These are phyloP conservation scores for Tetraneura akinire DNA, from an alignment of 1,140 invertebrate genomes.

Conservation along the genomic window DNA sequence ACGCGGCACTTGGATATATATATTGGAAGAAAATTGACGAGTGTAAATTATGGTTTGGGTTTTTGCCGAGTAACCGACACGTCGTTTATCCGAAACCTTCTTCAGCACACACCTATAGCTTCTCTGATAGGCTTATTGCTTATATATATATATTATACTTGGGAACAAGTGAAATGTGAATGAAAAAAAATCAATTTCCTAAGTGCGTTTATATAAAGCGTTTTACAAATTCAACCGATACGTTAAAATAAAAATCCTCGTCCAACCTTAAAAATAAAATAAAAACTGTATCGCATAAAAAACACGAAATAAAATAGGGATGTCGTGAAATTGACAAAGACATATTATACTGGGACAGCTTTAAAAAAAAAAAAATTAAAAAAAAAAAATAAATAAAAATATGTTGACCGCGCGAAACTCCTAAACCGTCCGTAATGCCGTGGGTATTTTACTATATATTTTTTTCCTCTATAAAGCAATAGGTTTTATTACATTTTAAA, in stretches of 20 bases:
- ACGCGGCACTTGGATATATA: not conserved
- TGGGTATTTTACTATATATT: constrained; percentile 43
- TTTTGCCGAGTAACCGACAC: constrained; percentile 41
- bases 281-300: constrained; percentile 36
- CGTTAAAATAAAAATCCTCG: constrained; percentile 51
- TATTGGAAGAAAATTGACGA: constrained; percentile 1
- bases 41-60: constrained; percentile 26
- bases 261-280: constrained; percentile 21
- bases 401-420: constrained; percentile 48
- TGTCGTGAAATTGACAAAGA: constrained; percentile 51
- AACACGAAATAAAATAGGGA: constrained; percentile 48
- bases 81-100: constrained; percentile 32
- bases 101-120: not conserved
- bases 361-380: constrained; percentile 18
- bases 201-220: constrained; percentile 51
- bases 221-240: constrained; percentile 51
- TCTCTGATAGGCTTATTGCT: too few species aligned
- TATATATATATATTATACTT: too few species aligned
- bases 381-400: constrained; percentile 23
- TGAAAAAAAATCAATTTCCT: constrained; percentile 51
- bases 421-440: constrained; percentile 41
- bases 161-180: constrained; percentile 26
- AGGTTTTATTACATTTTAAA: constrained; percentile 51
- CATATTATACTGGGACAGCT: constrained; percentile 45
- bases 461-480: constrained; percentile 32